phyloP scores from a whole-genome alignment of 2,888 invertebrate species.

The Acleris holmiana region DNA sequence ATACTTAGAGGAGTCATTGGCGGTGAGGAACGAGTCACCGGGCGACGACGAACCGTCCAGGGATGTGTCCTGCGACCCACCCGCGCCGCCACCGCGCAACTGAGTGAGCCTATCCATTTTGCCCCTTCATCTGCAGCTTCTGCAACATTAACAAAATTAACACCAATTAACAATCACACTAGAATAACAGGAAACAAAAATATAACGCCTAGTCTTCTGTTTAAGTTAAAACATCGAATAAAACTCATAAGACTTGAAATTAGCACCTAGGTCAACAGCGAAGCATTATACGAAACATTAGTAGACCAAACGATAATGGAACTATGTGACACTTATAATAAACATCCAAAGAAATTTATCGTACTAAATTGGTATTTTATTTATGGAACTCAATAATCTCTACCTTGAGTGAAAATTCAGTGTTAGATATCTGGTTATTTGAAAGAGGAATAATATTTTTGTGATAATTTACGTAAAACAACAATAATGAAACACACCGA shows the following conservation, averaged over 20 bases:
- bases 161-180: constrained; percentile 39
- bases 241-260: constrained; percentile 71
- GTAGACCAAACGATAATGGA: constrained; percentile 74
- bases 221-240: constrained; percentile 58
- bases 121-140: constrained; percentile 80
- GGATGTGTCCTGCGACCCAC: constrained; percentile 68
- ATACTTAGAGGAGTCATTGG: constrained; percentile 76
- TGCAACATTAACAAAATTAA: constrained; percentile 59
- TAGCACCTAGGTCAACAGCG: constrained; percentile 80
- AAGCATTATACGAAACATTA: constrained; percentile 76
- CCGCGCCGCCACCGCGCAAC: constrained; percentile 70
- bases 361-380: constrained; percentile 51
- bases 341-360: constrained; percentile 51
- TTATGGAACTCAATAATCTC: constrained; percentile 47
- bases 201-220: constrained; percentile 41
- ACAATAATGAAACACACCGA: constrained; percentile 75
- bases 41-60: constrained; percentile 70
- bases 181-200: constrained; percentile 42
- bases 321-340: constrained; percentile 74
- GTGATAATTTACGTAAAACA: constrained; percentile 69
- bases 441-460: constrained; percentile 54
- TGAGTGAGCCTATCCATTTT: constrained; percentile 80
- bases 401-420: constrained; percentile 39
- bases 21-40: constrained; percentile 73
- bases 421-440: constrained; percentile 41